Evolutionary conservation across 2,888 invertebrate genomes (phyloP), one percentile per base, ranked within the genome.

Genomic region (Eucera pruinosa): DNA sequence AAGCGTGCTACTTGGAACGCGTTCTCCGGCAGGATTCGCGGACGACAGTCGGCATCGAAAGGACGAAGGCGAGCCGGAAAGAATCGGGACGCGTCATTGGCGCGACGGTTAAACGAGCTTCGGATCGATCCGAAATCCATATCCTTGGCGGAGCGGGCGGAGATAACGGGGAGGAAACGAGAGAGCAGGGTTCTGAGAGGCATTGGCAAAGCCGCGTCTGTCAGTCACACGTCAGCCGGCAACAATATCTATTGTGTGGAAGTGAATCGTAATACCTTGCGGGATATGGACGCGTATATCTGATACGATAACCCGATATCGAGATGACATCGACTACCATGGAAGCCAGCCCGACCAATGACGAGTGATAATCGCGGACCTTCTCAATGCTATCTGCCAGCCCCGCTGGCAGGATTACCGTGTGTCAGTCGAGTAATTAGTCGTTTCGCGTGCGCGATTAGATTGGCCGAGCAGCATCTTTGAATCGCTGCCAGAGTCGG

Each of bases 231-330:
- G 87, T 88, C 88, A 86, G 58, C 69, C 58, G 81, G 69, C 82
- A 86, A 87, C 88, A 88, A 88, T 88, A 78, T 87, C 83, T 78
- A 86, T 88, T 87, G 88, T 88, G 77, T 70, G 76, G 72, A 85
- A 83, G 84, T 87, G 87, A 85, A 86, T 87, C 80, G 80, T 86
- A 83, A 86, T 87, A 85, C 85, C 80, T 86, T 71, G 75, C 82
- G 79, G 83, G 81, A 81, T 85, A 84, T 83, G 85, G 85, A 86
- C 85, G 82, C 64, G 76, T 79, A 72, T 83, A 87, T 87, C 85
- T 80, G 88, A 88, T 86, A 79, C 82, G 84, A 88, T 88, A 81
- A 81, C 79, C 74, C 74, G 86, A 85, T 88, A 88, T 85, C 85
- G 78, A 85, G 86, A 88, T 86, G 87, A 82, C 86, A 87, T 86